These are phyloP conservation scores for Gymnosoma rotundatum DNA, from an alignment of 2,888 invertebrate species.

Conservation along the genomic window DNA sequence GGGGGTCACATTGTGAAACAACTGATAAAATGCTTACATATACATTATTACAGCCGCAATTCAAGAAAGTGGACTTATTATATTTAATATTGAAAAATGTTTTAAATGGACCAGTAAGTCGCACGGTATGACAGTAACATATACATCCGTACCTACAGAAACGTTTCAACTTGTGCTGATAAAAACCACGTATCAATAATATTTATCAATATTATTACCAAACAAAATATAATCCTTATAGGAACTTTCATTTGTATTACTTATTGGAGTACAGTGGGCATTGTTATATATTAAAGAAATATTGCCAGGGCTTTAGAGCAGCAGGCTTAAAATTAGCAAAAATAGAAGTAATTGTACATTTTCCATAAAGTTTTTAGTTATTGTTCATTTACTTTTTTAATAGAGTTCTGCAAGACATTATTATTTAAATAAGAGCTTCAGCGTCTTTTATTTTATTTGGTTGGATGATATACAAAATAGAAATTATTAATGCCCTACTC, in stretches of 20 bases:
- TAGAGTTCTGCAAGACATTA: no score
- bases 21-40: not conserved
- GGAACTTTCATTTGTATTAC: conserved; percentile 12
- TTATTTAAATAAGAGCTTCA: no score
- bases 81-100: conserved; percentile 43
- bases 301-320: no score
- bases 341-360: no score
- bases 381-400: no score
- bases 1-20: not conserved
- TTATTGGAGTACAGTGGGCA: conserved; percentile 33
- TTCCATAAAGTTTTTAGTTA: no score
- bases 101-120: conserved; percentile 40
- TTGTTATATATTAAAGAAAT: not conserved
- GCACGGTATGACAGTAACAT: conserved; percentile 3
- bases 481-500: no score
- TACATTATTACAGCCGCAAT: not conserved
- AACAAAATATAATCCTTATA: not conserved
- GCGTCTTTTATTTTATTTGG: no score
- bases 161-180: no score
- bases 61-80: not conserved
- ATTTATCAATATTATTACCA: conserved; percentile 51
- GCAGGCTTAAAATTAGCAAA: no score
- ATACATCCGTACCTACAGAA: no score
- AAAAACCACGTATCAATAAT: conserved; percentile 60
- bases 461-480: no score